These are phyloP conservation scores for Cryptus armator DNA, from an alignment of 2,888 invertebrate species.

Conservation along the genomic window DNA sequence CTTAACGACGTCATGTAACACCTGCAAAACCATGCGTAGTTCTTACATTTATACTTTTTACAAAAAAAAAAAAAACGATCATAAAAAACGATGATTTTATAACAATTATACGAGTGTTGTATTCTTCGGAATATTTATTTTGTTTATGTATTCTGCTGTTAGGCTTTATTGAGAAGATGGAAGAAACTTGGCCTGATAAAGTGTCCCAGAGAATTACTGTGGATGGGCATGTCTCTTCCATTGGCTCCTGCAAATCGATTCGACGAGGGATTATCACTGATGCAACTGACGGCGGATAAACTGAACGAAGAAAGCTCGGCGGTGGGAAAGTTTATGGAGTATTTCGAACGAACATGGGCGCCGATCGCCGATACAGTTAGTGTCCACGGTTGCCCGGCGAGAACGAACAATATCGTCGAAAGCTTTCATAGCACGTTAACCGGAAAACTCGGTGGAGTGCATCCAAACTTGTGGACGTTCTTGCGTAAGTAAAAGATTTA, in stretches of 20 bases:
- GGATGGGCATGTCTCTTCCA: background rate
- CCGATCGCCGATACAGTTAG: background rate
- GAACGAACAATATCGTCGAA: background rate
- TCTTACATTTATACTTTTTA: no score
- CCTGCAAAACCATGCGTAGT: no score
- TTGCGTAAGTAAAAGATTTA: background rate
- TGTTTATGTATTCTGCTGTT: background rate
- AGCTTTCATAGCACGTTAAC: background rate
- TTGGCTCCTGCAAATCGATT: background rate
- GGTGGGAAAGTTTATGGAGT: background rate
- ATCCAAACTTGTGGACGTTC: background rate
- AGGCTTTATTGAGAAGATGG: constrained; percentile 8
- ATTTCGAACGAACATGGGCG: background rate
- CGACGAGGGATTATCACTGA: background rate
- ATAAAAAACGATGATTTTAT: no score
- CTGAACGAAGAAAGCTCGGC: background rate
- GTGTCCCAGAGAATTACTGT: background rate
- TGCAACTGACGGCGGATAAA: background rate
- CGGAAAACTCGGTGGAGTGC: background rate
- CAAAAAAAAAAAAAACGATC: no score
- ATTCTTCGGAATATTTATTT: background rate
- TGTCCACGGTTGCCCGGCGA: background rate
- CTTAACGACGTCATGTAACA: no score
- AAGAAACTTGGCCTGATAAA: background rate
- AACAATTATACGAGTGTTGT: background rate